Evolutionary conservation across 2,113 vertebrate species (phyloP).

Genomic region (Stigmatopora argus): DNA sequence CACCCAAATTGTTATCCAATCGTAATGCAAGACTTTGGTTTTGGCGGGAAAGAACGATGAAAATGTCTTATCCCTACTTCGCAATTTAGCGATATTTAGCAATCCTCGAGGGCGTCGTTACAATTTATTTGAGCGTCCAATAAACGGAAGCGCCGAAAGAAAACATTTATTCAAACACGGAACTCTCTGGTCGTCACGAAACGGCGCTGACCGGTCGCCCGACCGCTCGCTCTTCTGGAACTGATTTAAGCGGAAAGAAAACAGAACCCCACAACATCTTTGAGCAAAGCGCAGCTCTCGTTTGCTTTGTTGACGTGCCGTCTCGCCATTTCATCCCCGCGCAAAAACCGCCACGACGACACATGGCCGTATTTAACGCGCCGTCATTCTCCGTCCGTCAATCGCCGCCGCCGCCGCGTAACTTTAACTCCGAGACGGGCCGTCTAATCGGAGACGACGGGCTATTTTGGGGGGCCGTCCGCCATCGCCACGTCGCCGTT

Average conservation of each 20-base stretch:
- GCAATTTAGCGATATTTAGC: too few species aligned
- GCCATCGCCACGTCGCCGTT: constrained; percentile 60
- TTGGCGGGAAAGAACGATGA: too few species aligned
- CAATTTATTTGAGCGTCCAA: not conserved
- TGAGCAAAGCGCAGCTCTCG: not conserved
- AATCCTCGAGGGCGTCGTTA: too few species aligned
- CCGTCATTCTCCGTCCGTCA: not conserved
- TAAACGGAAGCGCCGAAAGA: not conserved
- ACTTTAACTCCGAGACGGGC: not conserved
- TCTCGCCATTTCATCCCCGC: not conserved
- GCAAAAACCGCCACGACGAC: not conserved
- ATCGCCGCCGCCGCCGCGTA: not conserved
- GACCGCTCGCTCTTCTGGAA: not conserved
- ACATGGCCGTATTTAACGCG: not conserved
- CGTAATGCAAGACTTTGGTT: too few species aligned
- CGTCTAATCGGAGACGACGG: constrained; percentile 64
- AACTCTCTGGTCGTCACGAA: not conserved
- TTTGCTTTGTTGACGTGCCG: constrained; percentile 1
- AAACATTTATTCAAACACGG: not conserved
- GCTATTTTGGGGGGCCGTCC: constrained; percentile 62
- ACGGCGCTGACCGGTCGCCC: not conserved
- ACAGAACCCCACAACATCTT: not conserved
- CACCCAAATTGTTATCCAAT: too few species aligned
- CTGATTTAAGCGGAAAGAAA: not conserved
- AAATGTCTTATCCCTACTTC: too few species aligned